Percentiles rank a stretch among this genome's conserved stretches.
Evolutionary conservation across 1,140 invertebrate genomes (phyloP).

Genomic region (Drosophila lini): DNA sequence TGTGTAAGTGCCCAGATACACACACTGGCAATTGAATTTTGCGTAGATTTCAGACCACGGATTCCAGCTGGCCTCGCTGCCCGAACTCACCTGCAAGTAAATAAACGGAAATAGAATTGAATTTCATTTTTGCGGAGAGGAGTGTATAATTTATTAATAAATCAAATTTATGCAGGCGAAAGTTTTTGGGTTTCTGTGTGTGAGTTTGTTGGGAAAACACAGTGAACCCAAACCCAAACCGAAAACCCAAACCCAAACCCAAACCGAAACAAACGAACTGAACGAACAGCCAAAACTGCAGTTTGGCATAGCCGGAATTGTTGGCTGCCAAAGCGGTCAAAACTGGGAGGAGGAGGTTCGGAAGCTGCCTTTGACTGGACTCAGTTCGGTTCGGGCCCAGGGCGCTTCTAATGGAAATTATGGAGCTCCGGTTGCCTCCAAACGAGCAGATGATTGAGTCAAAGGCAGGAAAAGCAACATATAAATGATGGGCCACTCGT

Average conservation of each 20-base stretch:
- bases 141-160: slow-evolving; percentile 55
- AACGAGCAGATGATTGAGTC: slow-evolving; percentile 50
- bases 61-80: background rate
- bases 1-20: slow-evolving; percentile 24
- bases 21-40: slow-evolving; percentile 30
- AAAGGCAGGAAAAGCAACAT: slow-evolving; percentile 34
- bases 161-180: slow-evolving; percentile 45
- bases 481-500: slow-evolving; percentile 34
- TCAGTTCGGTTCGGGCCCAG: slow-evolving; percentile 1
- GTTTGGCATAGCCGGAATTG: slow-evolving; percentile 40
- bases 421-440: slow-evolving; percentile 20
- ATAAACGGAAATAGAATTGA: slow-evolving; percentile 46
- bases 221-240: background rate
- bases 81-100: slow-evolving; percentile 41
- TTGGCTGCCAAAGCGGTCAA: slow-evolving; percentile 41
- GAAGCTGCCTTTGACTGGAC: slow-evolving; percentile 36
- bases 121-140: slow-evolving; percentile 36
- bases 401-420: slow-evolving; percentile 50
- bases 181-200: slow-evolving; percentile 12
- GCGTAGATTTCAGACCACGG: slow-evolving; percentile 6
- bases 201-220: slow-evolving; percentile 5
- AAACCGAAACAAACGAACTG: slow-evolving; percentile 17
- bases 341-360: background rate
- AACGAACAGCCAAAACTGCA: slow-evolving; percentile 27
- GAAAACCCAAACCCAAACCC: slow-evolving; percentile 10